phyloP scores from a whole-genome alignment of 2,113 vertebrate species.

The Nothocercus nigrocapillus region DNA sequence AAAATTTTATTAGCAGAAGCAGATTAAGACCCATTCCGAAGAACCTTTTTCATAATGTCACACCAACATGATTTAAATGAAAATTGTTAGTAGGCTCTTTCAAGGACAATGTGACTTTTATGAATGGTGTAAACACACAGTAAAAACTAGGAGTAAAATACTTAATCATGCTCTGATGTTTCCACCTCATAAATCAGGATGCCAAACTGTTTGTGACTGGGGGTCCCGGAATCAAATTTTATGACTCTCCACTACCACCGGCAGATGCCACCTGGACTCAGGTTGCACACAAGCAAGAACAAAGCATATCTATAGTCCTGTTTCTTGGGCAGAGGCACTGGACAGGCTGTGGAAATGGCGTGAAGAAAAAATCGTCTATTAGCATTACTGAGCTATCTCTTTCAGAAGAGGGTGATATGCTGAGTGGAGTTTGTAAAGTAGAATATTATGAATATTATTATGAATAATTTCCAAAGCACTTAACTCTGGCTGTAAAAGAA shows the following conservation, averaged over 20 bases:
- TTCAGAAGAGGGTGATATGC: neutral
- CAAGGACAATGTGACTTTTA: neutral
- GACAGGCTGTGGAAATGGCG: neutral
- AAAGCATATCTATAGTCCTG: neutral
- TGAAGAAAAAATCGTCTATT: neutral
- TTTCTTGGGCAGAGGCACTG: neutral
- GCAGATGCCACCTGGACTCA: neutral
- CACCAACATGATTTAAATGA: neutral
- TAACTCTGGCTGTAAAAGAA: neutral
- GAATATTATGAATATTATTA: neutral
- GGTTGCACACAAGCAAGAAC: neutral
- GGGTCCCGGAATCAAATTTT: neutral
- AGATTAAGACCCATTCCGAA: neutral
- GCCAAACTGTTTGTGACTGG: fast-evolving
- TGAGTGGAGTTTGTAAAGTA: neutral
- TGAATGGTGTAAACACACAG: neutral
- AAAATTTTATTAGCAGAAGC: neutral
- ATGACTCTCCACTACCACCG: fast-evolving
- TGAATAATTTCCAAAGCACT: neutral
- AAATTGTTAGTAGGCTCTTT: neutral
- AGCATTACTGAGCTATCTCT: neutral
- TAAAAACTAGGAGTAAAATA: neutral
- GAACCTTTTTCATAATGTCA: neutral
- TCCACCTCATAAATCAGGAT: neutral
- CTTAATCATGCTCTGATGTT: neutral